Evolutionary conservation across 2,888 invertebrate species (phyloP).

Genomic region (Mactromeris polynyma): DNA sequence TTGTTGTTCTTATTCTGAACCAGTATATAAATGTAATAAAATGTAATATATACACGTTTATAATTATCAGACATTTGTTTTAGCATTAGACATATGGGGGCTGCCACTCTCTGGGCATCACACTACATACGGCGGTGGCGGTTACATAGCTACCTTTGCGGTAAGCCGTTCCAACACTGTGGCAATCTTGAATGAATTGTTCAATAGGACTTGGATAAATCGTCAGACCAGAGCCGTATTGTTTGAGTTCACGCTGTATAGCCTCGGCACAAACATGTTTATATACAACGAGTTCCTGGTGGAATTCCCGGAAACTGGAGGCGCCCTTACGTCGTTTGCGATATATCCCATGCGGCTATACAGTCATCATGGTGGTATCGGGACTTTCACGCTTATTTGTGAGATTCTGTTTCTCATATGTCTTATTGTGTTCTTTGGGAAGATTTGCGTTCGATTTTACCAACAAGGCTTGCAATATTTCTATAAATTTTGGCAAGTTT

Average conservation of each 20-base stretch:
- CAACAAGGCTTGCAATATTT: slow-evolving; percentile 58
- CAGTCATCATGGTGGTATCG: slow-evolving; percentile 58
- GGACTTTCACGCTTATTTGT: slow-evolving; percentile 64
- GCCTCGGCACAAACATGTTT: slow-evolving; percentile 79
- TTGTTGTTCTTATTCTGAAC: too few relatives aligned
- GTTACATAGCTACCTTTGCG: slow-evolving; percentile 78
- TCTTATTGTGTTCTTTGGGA: slow-evolving; percentile 53
- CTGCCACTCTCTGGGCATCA: slow-evolving; percentile 71
- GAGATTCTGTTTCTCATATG: slow-evolving; percentile 65
- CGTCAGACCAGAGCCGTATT: slow-evolving; percentile 79
- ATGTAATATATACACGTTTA: too few relatives aligned
- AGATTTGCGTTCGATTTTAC: slow-evolving; percentile 58
- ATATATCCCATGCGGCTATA: slow-evolving; percentile 64
- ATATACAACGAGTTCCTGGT: slow-evolving; percentile 75
- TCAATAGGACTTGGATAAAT: slow-evolving; percentile 77
- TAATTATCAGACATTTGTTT: too few relatives aligned
- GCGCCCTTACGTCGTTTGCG: slow-evolving; percentile 58
- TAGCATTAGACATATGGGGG: slow-evolving; percentile 74
- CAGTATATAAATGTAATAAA: too few relatives aligned
- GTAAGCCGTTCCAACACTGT: slow-evolving; percentile 70
- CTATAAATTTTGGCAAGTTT: slow-evolving; percentile 65
- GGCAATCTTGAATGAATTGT: slow-evolving; percentile 71
- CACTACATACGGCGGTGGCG: slow-evolving; percentile 77
- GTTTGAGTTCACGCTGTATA: slow-evolving; percentile 82
- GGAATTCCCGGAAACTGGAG: slow-evolving; percentile 68